Evolutionary conservation across 2,888 invertebrate species (phyloP), one percentile per base, ranked within the genome.

Genomic region (Rhyacophila evoluta): DNA sequence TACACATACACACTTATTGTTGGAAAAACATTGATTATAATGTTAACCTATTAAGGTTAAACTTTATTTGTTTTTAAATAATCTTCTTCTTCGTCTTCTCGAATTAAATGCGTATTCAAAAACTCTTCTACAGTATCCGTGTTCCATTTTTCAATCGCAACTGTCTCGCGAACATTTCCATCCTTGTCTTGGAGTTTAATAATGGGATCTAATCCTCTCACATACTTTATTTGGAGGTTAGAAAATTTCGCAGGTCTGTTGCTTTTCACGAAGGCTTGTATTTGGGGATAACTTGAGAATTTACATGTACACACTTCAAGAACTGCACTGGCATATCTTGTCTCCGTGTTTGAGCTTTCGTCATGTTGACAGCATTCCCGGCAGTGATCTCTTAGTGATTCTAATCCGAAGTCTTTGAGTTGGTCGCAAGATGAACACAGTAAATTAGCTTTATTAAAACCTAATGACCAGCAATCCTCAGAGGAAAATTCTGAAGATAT

Each of bases 101-200:
- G 90, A 33, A 91, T 91, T 82, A 98, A 91, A 91, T 97, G 95
- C 37, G 97, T 95, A 83, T 94, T 95, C 83, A 99, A 92, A 88
- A 98, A 99, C 87, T 98, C 98, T 86, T 97, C 97, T 1, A 99
- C 95, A 0, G 98, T 96, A 87, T 99, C 98, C 0, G 99, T 99
- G 87, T 98, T 97, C 99, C 99, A 99, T 86, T 98, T 98, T 84
- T 98, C 97, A 85, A 99, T 98, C 74, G 98, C 98, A 29, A 99
- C 92, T 25, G 95, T 93, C 86, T 98, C 97, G 85, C 93, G 93
- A 0, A 97, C 92, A 85, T 95, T 94, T 36, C 95, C 95, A 84
- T 94, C 94, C 81, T 93, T 93, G 85, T 98, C 96, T 83, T 96
- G 91, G 72, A 99, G 89, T 86, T 97, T 96, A 69, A 99, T 97